A percentile compares a stretch with the other conserved stretches of the same genome.
Evolutionary conservation across 1,140 invertebrate species (phyloP).

Genomic region (Lutraria rhynchaena): DNA sequence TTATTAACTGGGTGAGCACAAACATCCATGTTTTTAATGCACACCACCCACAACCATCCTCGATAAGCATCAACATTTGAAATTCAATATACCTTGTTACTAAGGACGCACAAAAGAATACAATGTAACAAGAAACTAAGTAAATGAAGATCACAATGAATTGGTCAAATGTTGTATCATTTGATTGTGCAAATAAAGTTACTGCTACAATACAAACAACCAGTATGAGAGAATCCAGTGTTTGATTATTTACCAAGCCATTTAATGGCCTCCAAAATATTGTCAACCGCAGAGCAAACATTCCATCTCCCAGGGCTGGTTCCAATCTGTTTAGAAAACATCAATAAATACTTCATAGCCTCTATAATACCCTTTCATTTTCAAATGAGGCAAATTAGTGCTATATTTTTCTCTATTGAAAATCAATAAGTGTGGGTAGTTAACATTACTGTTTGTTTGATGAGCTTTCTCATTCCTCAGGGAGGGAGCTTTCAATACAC

Average conservation of each 20-base stretch:
- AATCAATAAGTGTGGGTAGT: constrained; percentile 5
- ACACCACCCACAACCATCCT: too few species aligned
- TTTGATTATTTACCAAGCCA: not conserved
- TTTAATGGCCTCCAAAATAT: constrained; percentile 5
- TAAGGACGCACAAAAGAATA: too few species aligned
- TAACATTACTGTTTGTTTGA: not conserved
- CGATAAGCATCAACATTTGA: too few species aligned
- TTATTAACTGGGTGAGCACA: too few species aligned
- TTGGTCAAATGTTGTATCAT: too few species aligned
- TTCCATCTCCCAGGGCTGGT: not conserved
- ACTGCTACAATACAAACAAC: not conserved
- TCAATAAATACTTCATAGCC: constrained; percentile 20
- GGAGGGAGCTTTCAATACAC: not conserved
- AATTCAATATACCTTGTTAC: too few species aligned
- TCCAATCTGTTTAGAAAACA: constrained; percentile 11
- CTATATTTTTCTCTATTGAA: not conserved
- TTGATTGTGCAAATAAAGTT: not conserved
- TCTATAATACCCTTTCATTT: constrained; percentile 35
- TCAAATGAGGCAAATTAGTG: constrained; percentile 7
- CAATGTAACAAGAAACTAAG: not conserved
- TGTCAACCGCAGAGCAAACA: constrained; percentile 9
- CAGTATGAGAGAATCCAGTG: not conserved
- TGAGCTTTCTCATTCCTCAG: not conserved
- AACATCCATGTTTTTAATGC: too few species aligned
- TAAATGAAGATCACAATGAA: too few species aligned